These are phyloP conservation scores for Rotaria socialis DNA, from an alignment of 2,888 invertebrate species.

Conservation along the genomic window DNA sequence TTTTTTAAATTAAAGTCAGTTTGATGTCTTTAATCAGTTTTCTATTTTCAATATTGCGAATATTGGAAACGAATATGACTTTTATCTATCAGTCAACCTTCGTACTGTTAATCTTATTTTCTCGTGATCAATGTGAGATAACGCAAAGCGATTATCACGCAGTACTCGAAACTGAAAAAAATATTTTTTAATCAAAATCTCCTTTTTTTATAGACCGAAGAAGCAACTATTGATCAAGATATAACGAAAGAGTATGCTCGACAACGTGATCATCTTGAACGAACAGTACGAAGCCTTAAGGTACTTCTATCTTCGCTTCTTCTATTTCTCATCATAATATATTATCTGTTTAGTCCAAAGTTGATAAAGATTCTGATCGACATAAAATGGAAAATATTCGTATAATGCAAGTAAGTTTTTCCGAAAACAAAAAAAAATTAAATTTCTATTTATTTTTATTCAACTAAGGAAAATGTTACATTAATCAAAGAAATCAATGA, in stretches of 20 bases:
- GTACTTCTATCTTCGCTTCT: conserved; percentile 48
- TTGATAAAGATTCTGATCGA: conserved; percentile 60
- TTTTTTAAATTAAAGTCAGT: no score
- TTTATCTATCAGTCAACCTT: no score
- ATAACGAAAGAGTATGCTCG: conserved; percentile 63
- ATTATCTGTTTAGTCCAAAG: conserved; percentile 50
- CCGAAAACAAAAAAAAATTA: background rate
- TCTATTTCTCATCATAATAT: background rate
- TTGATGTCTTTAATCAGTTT: no score
- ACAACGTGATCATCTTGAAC: conserved; percentile 76
- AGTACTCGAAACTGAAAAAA: no score
- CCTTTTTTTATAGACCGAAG: conserved; percentile 51
- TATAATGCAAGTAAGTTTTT: conserved; percentile 65
- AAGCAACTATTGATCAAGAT: conserved; percentile 59
- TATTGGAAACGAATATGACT: no score
- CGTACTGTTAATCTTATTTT: background rate
- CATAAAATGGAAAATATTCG: conserved; percentile 65
- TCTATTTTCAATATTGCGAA: background rate
- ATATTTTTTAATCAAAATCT: background rate
- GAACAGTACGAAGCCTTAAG: conserved; percentile 64
- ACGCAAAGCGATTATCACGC: no score
- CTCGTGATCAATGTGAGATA: no score
- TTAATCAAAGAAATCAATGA: conserved; percentile 74
- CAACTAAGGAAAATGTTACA: conserved; percentile 70
- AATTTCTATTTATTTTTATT: conserved; percentile 48